phyloP scores from a whole-genome alignment of 1,140 invertebrate species.

The Apis florea region DNA sequence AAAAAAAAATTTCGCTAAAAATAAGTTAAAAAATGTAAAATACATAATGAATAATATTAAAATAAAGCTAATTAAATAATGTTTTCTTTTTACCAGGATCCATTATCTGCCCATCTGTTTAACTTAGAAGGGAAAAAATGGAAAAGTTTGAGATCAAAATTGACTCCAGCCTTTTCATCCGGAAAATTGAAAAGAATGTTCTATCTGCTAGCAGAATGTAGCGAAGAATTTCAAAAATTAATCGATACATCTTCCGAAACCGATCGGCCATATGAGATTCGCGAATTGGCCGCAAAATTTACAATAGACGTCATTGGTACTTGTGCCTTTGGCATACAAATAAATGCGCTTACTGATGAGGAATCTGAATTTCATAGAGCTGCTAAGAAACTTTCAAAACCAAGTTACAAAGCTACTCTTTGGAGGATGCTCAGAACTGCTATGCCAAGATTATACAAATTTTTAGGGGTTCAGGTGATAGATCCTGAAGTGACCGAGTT shows the following conservation, averaged over 20 bases:
- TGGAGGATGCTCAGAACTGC: constrained; percentile 75
- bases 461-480: constrained; percentile 79
- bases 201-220: constrained; percentile 77
- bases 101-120: constrained; percentile 74
- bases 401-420: constrained; percentile 76
- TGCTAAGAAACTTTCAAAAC: constrained; percentile 80
- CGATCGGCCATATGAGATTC: constrained; percentile 65
- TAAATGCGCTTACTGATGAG: constrained; percentile 80
- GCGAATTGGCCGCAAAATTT: constrained; percentile 80
- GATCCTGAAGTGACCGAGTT: constrained; percentile 79
- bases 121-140: constrained; percentile 79
- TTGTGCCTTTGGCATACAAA: constrained; percentile 82
- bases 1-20: no score
- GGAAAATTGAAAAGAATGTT: constrained; percentile 82
- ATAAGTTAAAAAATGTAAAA: neutral
- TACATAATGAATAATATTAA: neutral
- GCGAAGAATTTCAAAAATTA: constrained; percentile 66
- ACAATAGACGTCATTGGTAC: constrained; percentile 83
- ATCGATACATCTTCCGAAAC: constrained; percentile 46
- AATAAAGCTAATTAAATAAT: neutral
- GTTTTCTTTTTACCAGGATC: constrained; percentile 56
- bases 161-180: constrained; percentile 81
- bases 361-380: constrained; percentile 76
- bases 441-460: constrained; percentile 70
- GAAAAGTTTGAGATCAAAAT: constrained; percentile 79